A percentile compares a stretch with the other conserved stretches of the same genome.
These are phyloP conservation scores for Tupaia chinensis DNA, from an alignment of 2,113 vertebrate species.

Conservation along the genomic window DNA sequence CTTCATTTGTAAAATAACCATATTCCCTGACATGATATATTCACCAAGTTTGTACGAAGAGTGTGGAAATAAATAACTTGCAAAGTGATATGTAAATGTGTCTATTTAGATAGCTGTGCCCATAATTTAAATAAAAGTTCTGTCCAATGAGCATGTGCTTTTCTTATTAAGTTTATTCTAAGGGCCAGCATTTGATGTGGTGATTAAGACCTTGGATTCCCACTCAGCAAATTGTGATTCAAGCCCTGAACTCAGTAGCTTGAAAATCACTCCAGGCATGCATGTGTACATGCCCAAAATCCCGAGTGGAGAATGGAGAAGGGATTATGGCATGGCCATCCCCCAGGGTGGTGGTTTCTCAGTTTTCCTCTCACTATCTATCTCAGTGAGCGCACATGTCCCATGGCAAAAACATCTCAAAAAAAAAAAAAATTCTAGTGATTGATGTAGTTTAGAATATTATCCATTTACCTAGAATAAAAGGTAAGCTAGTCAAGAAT, in stretches of 20 bases:
- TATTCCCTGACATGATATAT: not conserved
- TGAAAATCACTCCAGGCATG: too few relatives aligned
- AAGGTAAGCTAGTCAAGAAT: not conserved
- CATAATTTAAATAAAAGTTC: not conserved
- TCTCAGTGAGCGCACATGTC: too few relatives aligned
- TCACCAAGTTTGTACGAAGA: not conserved
- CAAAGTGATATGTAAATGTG: not conserved
- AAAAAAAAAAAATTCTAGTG: not conserved
- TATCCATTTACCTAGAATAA: not conserved
- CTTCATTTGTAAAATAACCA: not conserved
- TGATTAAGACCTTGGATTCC: too few relatives aligned
- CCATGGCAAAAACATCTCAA: too few relatives aligned
- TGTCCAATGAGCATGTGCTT: not conserved
- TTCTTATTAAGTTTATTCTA: not conserved
- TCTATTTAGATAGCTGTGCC: not conserved
- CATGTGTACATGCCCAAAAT: too few relatives aligned
- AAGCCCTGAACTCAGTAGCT: too few relatives aligned
- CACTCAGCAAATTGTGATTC: too few relatives aligned
- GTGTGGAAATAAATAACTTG: not conserved
- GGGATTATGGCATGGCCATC: too few relatives aligned
- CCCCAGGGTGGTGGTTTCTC: too few relatives aligned
- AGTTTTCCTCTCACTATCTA: too few relatives aligned
- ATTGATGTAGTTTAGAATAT: slow-evolving; percentile 2
- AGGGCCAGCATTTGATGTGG: too few relatives aligned
- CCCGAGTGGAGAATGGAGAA: too few relatives aligned